Evolutionary conservation across 2,888 invertebrate genomes (phyloP), one percentile per base, ranked within the genome.

Genomic region (Eilema caniola): DNA sequence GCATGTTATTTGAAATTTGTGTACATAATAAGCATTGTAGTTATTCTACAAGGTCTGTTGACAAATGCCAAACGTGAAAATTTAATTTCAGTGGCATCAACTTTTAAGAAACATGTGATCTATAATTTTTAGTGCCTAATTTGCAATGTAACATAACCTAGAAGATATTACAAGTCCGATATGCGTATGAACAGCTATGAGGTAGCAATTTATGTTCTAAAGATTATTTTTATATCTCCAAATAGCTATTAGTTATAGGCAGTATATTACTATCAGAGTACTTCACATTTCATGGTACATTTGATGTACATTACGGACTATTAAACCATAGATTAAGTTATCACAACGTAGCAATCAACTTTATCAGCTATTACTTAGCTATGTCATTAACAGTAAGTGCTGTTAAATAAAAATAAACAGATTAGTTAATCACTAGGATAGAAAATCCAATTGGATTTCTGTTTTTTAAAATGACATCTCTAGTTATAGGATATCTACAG

Each of bases 261-360:
- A 24, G 25, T 59, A 23, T 31, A 65, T 65, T 56, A 69, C 23
- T 53, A 60, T 69, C n/a, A 70, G 69, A 67, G 69, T 72, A 76
- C 72, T 77, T 73, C 69, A 73, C 70, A 67, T 70, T 66, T 62
- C 64, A 69, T 14, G 69, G 69, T 57, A 23, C 24, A 70, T 75
- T 78, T 77, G 66, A 80, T 57, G 10, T 67, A 65, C 71, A 76
- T 72, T 62, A 60, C 64, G 47, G 73, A 62, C 70, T 70, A 70
- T 70, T 74, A 71, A 74, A 75, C 31, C 62, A 70, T 67, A 83
- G 81, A 83, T 82, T 81, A 77, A 60, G 65, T 75, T 81, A 81
- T 83, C 81, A 83, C 71, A 31, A 41, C 2, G 63, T 66, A 24
- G 69, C 74, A 69, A 77, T 83, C 74, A 73, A 60, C 69, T 66